Evolutionary conservation across 2,113 vertebrate species (phyloP).

Genomic region (Aegypius monachus): DNA sequence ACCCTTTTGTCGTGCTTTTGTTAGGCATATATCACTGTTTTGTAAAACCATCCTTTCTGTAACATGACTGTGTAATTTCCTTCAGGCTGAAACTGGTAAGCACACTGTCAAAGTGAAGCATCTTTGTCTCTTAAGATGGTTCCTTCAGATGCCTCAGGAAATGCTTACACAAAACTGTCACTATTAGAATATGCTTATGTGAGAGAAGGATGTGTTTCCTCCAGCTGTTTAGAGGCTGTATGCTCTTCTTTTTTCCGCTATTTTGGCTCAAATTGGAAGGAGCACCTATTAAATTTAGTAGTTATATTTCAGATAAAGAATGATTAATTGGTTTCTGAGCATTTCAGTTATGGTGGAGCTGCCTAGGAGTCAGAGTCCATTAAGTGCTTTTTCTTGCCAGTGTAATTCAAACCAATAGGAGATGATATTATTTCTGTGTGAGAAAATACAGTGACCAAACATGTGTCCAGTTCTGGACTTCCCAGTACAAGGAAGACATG

Average conservation of each 20-base stretch:
- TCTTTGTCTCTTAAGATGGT: background rate
- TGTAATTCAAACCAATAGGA: background rate
- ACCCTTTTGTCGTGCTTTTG: background rate
- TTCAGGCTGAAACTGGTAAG: background rate
- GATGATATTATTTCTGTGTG: background rate
- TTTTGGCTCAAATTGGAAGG: background rate
- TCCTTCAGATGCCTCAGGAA: conserved; percentile 14
- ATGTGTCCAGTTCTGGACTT: background rate
- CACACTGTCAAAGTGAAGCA: background rate
- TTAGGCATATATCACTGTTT: background rate
- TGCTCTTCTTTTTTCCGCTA: background rate
- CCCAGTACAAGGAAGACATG: background rate
- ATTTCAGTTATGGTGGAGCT: background rate
- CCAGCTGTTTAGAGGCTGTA: background rate
- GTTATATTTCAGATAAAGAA: background rate
- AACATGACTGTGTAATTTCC: background rate
- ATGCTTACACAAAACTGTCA: background rate
- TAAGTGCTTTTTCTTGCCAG: background rate
- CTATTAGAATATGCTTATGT: background rate
- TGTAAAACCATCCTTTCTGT: background rate
- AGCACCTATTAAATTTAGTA: background rate
- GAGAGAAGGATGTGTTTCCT: background rate
- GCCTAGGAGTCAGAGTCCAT: background rate
- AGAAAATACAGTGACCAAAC: background rate
- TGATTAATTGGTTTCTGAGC: background rate